Percentiles rank a stretch among this genome's conserved stretches.
Conservation (phyloP, 1,140 invertebrate species). For the Pseudobourletiella spinata region DNA sequence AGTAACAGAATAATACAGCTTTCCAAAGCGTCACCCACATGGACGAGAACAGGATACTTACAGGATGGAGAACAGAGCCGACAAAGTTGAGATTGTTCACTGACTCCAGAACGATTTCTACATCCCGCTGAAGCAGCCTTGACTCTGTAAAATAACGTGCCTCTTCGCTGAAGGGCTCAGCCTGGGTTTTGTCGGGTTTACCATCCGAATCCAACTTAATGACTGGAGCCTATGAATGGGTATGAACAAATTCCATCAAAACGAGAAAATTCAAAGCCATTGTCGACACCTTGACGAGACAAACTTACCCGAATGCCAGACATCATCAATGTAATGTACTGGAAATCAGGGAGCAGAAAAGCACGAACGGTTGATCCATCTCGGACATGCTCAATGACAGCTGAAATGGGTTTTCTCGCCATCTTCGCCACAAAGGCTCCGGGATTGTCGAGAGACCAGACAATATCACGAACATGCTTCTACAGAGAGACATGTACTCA, state of each 20-base stretch:
- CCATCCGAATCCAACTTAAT: conserved; percentile 60
- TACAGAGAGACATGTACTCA: conserved; percentile 35
- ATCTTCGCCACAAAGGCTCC: conserved; percentile 70
- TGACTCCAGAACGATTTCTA: conserved; percentile 84
- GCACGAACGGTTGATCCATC: conserved; percentile 91
- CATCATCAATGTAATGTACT: conserved; percentile 86
- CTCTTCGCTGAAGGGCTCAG: conserved; percentile 62
- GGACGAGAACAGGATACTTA: conserved; percentile 38
- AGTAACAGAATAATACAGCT: conserved; percentile 9
- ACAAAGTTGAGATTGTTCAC: conserved; percentile 77
- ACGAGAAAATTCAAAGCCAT: background rate
- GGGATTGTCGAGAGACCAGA: conserved; percentile 76
- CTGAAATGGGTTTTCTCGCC: conserved; percentile 66
- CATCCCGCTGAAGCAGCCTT: conserved; percentile 81
- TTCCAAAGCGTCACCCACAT: conserved; percentile 1
- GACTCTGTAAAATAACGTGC: conserved; percentile 86
- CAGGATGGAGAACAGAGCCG: conserved; percentile 90
- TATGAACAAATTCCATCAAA: no score
- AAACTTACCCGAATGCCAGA: conserved; percentile 75
- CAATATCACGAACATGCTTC: conserved; percentile 72
- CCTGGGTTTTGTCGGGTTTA: conserved; percentile 50
- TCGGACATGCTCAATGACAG: conserved; percentile 88
- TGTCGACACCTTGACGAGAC: no score
- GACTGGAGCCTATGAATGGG: conserved; percentile 54
- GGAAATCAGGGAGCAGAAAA: conserved; percentile 76